Conservation (phyloP, 2,113 vertebrate species). For the Brachyhypopomus occidentalis region DNA sequence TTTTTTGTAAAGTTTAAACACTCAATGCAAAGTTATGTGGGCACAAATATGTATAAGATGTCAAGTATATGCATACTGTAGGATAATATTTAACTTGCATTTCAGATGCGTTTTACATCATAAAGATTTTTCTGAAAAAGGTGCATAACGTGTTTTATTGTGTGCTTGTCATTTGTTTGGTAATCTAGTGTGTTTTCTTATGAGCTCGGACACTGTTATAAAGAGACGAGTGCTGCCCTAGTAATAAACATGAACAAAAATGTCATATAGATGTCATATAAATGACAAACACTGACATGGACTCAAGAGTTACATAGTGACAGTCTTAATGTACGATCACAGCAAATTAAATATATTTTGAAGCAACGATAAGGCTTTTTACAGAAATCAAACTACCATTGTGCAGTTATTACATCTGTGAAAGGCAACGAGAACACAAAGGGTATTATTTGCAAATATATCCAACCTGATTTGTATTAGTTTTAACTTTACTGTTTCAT, state of each 20-base stretch:
- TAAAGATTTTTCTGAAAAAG: conserved; percentile 55
- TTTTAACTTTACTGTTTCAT: background rate
- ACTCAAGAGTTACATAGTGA: background rate
- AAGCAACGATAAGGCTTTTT: background rate
- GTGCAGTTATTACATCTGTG: background rate
- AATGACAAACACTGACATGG: background rate
- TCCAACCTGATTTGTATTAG: background rate
- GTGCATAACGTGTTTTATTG: conserved; percentile 14
- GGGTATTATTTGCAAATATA: background rate
- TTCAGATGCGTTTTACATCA: conserved; percentile 56
- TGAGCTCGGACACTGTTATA: background rate
- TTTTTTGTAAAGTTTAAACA: conserved; percentile 62
- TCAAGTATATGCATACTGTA: conserved; percentile 51
- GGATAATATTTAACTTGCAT: conserved; percentile 52
- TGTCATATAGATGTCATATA: background rate
- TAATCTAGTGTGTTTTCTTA: background rate
- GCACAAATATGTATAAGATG: conserved; percentile 42
- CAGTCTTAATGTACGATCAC: background rate
- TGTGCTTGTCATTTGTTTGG: background rate
- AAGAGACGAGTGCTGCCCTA: background rate
- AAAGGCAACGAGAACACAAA: background rate
- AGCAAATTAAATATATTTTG: background rate
- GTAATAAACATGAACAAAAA: background rate
- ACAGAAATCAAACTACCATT: background rate
- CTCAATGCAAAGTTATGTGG: conserved; percentile 51